phyloP scores from a whole-genome alignment of 2,888 invertebrate species.

The Eilema sororculum region DNA sequence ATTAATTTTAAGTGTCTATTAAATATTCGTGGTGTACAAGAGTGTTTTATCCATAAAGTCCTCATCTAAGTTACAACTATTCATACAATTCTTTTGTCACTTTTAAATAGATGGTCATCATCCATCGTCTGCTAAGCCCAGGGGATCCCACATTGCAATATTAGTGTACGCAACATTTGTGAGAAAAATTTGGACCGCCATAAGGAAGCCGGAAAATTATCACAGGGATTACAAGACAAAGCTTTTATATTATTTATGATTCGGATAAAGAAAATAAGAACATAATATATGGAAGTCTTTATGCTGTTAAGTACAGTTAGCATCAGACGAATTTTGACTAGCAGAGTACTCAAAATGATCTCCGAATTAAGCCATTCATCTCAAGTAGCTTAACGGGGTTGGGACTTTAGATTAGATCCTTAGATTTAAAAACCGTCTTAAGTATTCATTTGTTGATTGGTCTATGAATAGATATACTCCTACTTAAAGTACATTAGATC shows the following conservation, averaged over 20 bases:
- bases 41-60: background rate
- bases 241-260: constrained; percentile 8
- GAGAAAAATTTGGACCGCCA: background rate
- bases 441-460: too few species aligned
- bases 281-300: background rate
- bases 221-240: constrained; percentile 4
- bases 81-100: background rate
- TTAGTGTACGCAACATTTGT: background rate
- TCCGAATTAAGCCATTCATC: too few species aligned
- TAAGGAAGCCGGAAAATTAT: constrained; percentile 2
- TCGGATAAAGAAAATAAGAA: background rate
- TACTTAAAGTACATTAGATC: too few species aligned
- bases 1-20: background rate
- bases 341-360: too few species aligned
- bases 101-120: background rate
- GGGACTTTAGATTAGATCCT: too few species aligned
- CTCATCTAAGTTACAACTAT: background rate
- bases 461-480: too few species aligned
- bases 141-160: background rate
- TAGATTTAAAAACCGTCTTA: too few species aligned
- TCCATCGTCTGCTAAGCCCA: background rate
- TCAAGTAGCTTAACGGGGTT: background rate
- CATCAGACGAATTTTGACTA: too few species aligned
- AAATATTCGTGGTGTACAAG: background rate
- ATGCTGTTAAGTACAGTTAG: too few species aligned